Percentiles rank a stretch among this genome's conserved stretches.
Conservation (phyloP, 2,888 invertebrate genomes). For the Allophyes oxyacanthae region DNA sequence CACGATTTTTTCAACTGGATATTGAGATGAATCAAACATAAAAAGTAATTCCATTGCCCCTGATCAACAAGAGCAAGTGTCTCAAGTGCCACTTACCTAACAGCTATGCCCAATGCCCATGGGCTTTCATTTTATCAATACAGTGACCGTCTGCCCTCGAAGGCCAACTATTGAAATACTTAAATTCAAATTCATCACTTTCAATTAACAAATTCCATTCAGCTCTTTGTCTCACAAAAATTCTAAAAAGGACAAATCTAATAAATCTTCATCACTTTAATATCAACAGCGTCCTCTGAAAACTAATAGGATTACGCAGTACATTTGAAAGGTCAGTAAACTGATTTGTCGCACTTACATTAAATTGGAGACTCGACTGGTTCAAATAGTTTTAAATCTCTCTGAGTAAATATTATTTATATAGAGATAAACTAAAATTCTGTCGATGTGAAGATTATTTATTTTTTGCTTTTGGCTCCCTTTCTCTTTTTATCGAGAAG, state of each 20-base stretch:
- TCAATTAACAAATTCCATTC: slow-evolving; percentile 39
- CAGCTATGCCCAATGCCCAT: neutral
- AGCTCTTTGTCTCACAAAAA: neutral
- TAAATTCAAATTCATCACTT: slow-evolving; percentile 30
- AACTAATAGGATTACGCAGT: slow-evolving; percentile 39
- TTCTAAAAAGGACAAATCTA: slow-evolving; percentile 18
- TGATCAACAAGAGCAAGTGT: no score
- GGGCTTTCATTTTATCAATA: neutral
- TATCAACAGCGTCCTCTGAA: slow-evolving; percentile 22
- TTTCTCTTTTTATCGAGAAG: slow-evolving; percentile 35
- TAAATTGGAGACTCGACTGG: slow-evolving; percentile 14
- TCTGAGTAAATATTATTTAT: slow-evolving; percentile 28
- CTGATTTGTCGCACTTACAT: slow-evolving; percentile 18
- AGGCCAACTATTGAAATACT: slow-evolving; percentile 18
- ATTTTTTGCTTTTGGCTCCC: slow-evolving; percentile 30
- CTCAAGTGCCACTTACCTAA: no score
- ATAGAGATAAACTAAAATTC: slow-evolving; percentile 32
- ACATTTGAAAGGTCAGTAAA: slow-evolving; percentile 42
- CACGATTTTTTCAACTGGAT: no score
- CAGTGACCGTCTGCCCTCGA: slow-evolving; percentile 18
- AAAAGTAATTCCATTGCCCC: no score
- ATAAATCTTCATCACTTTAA: slow-evolving; percentile 41
- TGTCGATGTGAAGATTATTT: slow-evolving; percentile 38
- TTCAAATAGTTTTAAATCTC: slow-evolving; percentile 40
- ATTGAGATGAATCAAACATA: no score